phyloP scores from a whole-genome alignment of 2,113 vertebrate species.

The Rhizomys pruinosus region DNA sequence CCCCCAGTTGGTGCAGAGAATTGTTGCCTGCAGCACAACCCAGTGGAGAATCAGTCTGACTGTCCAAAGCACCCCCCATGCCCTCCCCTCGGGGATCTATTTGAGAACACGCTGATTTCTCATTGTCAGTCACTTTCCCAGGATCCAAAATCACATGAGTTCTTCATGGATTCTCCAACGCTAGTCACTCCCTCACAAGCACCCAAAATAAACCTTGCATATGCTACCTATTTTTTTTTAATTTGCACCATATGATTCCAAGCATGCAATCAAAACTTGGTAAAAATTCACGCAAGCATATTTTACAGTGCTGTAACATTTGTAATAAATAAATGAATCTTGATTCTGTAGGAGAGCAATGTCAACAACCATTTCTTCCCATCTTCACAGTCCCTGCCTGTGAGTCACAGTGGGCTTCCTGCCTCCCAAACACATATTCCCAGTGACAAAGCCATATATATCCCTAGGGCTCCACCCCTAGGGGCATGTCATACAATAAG shows the following conservation, averaged over 20 bases:
- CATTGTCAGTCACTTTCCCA: not conserved
- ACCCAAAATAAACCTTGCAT: constrained; percentile 26
- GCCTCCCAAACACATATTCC: too few relatives aligned
- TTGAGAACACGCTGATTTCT: not conserved
- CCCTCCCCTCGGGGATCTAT: not conserved
- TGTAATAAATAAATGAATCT: not conserved
- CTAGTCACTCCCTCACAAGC: not conserved
- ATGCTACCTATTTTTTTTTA: not conserved
- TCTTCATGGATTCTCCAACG: not conserved
- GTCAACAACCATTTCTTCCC: too few relatives aligned
- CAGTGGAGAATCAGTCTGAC: too few relatives aligned
- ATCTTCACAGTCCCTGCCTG: too few relatives aligned
- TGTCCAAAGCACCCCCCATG: not conserved
- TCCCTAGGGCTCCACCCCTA: too few relatives aligned
- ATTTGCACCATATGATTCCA: not conserved
- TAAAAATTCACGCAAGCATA: not conserved
- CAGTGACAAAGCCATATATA: too few relatives aligned
- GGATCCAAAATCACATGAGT: not conserved
- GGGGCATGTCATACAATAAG: too few relatives aligned
- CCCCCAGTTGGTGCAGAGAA: constrained; percentile 24
- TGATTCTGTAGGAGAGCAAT: too few relatives aligned
- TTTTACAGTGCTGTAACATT: not conserved
- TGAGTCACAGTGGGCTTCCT: too few relatives aligned
- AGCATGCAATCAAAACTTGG: not conserved
- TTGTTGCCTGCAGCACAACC: constrained; percentile 13